A percentile compares a stretch with the other conserved stretches of the same genome.
Conservation (phyloP, 2,113 vertebrate species). For the Callopanchax toddi region DNA sequence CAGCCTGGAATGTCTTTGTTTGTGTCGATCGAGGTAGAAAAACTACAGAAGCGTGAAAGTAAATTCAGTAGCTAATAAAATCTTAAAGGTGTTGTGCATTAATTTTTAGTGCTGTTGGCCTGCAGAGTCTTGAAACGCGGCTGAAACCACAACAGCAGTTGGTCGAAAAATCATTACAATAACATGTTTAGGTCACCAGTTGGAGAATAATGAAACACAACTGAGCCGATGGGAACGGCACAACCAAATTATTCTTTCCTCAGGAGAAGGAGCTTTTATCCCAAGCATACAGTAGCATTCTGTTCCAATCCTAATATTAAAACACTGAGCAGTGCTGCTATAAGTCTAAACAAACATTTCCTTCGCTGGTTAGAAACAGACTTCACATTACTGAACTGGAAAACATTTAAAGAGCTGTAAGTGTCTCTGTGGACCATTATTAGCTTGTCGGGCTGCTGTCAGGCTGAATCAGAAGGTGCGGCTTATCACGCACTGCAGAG, state of each 20-base stretch:
- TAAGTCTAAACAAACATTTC: slow-evolving; percentile 22
- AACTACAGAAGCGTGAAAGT: neutral
- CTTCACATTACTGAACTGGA: slow-evolving; percentile 38
- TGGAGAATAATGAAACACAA: neutral
- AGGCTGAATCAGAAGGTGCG: slow-evolving; percentile 53
- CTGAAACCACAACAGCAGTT: neutral
- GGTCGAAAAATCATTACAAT: neutral
- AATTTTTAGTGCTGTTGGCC: too few species aligned
- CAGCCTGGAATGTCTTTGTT: neutral
- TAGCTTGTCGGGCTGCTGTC: slow-evolving; percentile 63
- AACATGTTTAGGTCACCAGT: neutral
- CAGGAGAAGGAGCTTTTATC: neutral
- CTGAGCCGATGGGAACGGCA: neutral
- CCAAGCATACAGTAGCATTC: neutral
- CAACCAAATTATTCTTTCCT: neutral
- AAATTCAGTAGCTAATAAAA: neutral
- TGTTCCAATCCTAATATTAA: slow-evolving; percentile 6
- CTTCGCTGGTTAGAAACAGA: slow-evolving; percentile 14
- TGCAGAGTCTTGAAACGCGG: neutral
- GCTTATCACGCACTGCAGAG: slow-evolving; percentile 54
- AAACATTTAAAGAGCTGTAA: slow-evolving; percentile 38
- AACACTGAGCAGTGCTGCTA: neutral
- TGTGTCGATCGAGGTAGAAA: neutral
- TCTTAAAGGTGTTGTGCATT: neutral
- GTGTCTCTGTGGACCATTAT: slow-evolving; percentile 46